Conservation (phyloP, 2,797 vertebrate genomes). For the Eurystomus glaucurus region DNA sequence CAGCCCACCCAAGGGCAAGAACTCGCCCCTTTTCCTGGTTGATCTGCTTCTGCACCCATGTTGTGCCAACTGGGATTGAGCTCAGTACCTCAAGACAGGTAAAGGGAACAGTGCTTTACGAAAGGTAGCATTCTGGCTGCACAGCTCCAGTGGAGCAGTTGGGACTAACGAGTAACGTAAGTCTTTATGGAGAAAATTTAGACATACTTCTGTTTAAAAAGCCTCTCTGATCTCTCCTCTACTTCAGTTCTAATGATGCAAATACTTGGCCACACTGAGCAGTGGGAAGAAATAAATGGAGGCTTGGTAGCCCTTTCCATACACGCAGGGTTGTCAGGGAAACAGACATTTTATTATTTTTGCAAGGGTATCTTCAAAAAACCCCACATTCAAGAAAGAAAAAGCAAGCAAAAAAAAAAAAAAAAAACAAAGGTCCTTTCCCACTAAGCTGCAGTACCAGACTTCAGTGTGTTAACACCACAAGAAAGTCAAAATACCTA, state of each 20-base stretch:
- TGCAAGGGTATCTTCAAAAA: neutral
- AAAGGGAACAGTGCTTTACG: neutral
- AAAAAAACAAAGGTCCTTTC: neutral
- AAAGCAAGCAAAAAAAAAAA: neutral
- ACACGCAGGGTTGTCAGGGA: neutral
- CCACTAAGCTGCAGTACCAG: neutral
- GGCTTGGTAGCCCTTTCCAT: neutral
- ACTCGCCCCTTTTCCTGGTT: neutral
- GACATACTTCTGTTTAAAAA: neutral
- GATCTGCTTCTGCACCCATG: neutral
- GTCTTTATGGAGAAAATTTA: neutral
- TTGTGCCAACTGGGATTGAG: neutral
- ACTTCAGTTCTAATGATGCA: neutral
- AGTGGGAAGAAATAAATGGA: neutral
- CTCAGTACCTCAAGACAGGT: rapidly evolving
- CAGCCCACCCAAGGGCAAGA: neutral
- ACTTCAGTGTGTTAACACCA: neutral
- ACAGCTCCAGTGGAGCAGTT: neutral
- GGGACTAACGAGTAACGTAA: neutral
- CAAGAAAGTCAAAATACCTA: neutral
- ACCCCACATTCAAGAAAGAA: neutral
- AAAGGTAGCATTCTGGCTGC: neutral
- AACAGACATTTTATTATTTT: neutral
- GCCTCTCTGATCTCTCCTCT: neutral
- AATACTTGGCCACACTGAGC: neutral